These are phyloP conservation scores for Eretmochelys imbricata DNA, from an alignment of 2,113 vertebrate genomes.

Conservation along the genomic window DNA sequence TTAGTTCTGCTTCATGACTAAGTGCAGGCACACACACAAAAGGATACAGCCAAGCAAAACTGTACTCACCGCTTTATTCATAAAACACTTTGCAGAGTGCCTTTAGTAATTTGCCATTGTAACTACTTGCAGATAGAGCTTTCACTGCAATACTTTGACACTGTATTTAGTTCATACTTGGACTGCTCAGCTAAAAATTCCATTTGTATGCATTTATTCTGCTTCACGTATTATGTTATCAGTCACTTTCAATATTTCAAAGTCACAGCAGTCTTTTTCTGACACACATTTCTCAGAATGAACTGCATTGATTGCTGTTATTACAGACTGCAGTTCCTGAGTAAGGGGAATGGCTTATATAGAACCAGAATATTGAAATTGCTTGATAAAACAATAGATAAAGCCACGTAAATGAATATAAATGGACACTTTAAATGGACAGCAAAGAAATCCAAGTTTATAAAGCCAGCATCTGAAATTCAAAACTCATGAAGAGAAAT, in stretches of 20 bases:
- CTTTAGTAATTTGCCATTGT: constrained; percentile 74
- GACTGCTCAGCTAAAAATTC: constrained; percentile 77
- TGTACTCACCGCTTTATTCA: constrained; percentile 61
- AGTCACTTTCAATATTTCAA: constrained; percentile 83
- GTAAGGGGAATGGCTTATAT: constrained; percentile 58
- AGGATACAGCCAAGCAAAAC: not conserved
- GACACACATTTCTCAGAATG: constrained; percentile 79
- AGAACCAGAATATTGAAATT: constrained; percentile 69
- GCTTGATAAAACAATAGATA: constrained; percentile 70
- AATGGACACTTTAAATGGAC: constrained; percentile 44
- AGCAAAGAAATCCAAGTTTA: constrained; percentile 12
- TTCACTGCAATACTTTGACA: constrained; percentile 57
- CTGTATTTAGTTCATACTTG: constrained; percentile 76
- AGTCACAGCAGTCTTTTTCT: constrained; percentile 79
- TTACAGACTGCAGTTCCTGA: constrained; percentile 72
- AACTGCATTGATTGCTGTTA: constrained; percentile 80
- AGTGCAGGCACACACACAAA: not conserved
- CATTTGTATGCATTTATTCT: constrained; percentile 85
- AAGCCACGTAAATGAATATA: constrained; percentile 50
- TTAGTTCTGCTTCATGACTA: constrained; percentile 35
- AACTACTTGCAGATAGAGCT: constrained; percentile 56
- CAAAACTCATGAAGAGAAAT: constrained; percentile 36
- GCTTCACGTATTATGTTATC: constrained; percentile 81
- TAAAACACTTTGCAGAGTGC: constrained; percentile 72
- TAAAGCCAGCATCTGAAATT: constrained; percentile 28